A percentile compares a stretch with the other conserved stretches of the same genome.
These are phyloP conservation scores for Mixornis gularis DNA, from an alignment of 2,113 vertebrate species.

Conservation along the genomic window DNA sequence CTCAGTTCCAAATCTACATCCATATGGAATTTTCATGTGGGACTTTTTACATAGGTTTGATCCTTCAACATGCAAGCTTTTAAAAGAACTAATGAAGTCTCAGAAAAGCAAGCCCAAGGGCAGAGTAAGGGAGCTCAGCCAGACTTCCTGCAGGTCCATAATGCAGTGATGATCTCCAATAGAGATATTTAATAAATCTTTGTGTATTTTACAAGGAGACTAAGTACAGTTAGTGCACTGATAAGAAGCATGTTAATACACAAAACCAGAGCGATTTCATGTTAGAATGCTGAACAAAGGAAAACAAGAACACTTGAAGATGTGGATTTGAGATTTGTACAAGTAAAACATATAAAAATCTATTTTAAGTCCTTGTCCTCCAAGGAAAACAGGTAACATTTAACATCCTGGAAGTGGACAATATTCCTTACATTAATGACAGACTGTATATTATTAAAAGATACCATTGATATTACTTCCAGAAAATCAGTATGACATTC, in stretches of 20 bases:
- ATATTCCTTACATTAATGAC: background rate
- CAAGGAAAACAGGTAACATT: background rate
- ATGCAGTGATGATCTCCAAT: background rate
- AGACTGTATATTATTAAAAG: background rate
- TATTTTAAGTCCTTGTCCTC: background rate
- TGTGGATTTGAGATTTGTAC: background rate
- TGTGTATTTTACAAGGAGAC: background rate
- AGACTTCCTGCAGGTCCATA: fast-evolving
- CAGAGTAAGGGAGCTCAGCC: background rate
- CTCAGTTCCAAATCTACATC: background rate
- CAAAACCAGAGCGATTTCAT: background rate
- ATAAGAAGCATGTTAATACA: background rate
- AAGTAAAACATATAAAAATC: background rate
- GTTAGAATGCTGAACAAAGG: background rate
- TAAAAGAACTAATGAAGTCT: background rate
- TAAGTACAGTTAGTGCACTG: background rate
- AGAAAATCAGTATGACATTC: background rate
- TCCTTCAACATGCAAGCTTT: background rate
- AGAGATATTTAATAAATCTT: background rate
- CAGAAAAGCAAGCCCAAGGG: background rate
- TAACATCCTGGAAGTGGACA: background rate
- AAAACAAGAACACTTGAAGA: background rate
- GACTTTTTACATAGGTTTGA: background rate
- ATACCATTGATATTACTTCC: background rate
- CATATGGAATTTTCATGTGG: background rate